Conservation (phyloP, 2,113 vertebrate species). For the Isurus oxyrinchus region DNA sequence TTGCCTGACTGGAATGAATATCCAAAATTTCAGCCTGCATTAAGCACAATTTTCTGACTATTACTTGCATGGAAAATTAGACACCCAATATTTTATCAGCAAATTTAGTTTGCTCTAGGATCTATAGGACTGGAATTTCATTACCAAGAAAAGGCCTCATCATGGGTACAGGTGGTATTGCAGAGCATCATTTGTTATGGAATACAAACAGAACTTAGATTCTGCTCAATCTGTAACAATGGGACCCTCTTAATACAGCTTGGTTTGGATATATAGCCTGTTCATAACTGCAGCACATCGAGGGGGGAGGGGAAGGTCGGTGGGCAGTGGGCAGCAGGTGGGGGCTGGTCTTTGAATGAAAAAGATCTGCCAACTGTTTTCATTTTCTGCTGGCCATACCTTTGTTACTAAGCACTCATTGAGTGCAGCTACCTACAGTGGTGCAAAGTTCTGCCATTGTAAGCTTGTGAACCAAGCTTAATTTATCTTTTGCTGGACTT, state of each 20-base stretch:
- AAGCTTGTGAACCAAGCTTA: slow-evolving; percentile 46
- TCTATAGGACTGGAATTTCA: background rate
- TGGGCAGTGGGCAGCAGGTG: background rate
- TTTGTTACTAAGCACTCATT: slow-evolving; percentile 11
- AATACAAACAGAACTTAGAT: slow-evolving; percentile 46
- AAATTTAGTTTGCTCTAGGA: background rate
- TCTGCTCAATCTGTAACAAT: slow-evolving; percentile 44
- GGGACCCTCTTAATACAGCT: slow-evolving; percentile 43
- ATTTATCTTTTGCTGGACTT: slow-evolving; percentile 55
- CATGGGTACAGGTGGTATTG: slow-evolving; percentile 42
- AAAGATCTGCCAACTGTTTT: slow-evolving; percentile 29
- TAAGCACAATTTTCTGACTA: background rate
- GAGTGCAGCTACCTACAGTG: background rate
- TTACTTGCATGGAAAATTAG: background rate
- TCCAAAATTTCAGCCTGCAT: background rate
- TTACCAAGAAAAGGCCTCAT: background rate
- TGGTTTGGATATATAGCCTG: slow-evolving; percentile 42
- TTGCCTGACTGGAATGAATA: background rate
- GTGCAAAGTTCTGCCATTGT: background rate
- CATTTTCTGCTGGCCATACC: slow-evolving; percentile 9
- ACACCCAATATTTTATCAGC: background rate
- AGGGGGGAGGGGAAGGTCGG: background rate
- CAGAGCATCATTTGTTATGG: slow-evolving; percentile 43
- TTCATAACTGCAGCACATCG: slow-evolving; percentile 43
- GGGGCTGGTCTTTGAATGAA: background rate